Conservation (phyloP, 2,113 vertebrate genomes). For the Coryphaenoides rupestris region DNA sequence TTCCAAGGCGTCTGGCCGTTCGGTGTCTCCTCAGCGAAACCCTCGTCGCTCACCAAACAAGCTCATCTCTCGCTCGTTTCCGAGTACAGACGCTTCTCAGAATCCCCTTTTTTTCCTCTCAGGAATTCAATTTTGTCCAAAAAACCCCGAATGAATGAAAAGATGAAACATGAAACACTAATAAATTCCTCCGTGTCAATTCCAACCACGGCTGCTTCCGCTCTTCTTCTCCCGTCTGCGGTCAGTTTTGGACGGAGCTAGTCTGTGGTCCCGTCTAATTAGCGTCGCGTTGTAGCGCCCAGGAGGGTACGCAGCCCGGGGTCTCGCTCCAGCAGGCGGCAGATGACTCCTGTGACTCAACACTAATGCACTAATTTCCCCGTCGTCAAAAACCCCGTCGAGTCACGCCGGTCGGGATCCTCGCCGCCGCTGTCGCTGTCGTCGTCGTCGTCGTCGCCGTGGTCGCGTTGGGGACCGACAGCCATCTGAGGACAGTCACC, state of each 20-base stretch:
- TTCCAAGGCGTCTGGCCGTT: too few species aligned
- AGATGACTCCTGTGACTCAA: slow-evolving; percentile 32
- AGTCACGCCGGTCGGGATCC: too few species aligned
- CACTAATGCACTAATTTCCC: background rate
- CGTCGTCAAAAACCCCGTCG: background rate
- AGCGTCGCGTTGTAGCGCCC: slow-evolving; percentile 22
- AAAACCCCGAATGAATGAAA: too few species aligned
- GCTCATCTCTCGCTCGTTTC: too few species aligned
- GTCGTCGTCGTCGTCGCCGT: background rate
- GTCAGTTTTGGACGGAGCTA: slow-evolving; percentile 9
- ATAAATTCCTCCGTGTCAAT: too few species aligned
- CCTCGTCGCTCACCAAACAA: too few species aligned
- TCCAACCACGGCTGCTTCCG: background rate
- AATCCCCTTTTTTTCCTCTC: too few species aligned
- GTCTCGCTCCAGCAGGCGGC: slow-evolving; percentile 27
- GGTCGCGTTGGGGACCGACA: background rate
- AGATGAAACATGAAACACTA: too few species aligned
- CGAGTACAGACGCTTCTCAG: too few species aligned
- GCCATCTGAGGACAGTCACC: background rate
- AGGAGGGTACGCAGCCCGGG: slow-evolving; percentile 6
- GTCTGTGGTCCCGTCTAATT: slow-evolving; percentile 33
- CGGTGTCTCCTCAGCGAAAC: too few species aligned
- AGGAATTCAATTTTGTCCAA: too few species aligned
- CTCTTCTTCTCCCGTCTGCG: slow-evolving; percentile 30
- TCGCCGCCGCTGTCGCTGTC: background rate